Evolutionary conservation across 2,888 invertebrate species (phyloP).

Genomic region (Epinotia brunnichana): DNA sequence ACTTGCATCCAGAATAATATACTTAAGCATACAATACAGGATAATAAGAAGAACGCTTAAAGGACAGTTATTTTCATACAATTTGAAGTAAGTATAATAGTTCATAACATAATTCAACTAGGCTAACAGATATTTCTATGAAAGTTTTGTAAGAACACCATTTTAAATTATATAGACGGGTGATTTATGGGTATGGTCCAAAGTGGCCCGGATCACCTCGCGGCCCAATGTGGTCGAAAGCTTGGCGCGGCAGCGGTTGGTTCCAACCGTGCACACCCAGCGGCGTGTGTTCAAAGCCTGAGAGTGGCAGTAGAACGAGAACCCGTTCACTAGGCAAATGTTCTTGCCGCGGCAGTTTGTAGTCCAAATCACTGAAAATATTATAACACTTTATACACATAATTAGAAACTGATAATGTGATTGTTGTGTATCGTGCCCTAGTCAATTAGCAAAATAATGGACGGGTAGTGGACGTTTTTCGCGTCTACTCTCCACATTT

Average conservation of each 20-base stretch:
- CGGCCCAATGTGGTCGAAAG: background rate
- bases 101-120: background rate
- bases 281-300: background rate
- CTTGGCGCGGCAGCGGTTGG: constrained; percentile 2
- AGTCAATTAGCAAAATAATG: too few species aligned
- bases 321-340: constrained; percentile 39
- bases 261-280: constrained; percentile 19
- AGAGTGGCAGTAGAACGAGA: constrained; percentile 36
- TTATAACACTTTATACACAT: too few species aligned
- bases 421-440: too few species aligned
- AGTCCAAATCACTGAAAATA: constrained; percentile 21
- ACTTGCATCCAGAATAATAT: too few species aligned
- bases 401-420: too few species aligned
- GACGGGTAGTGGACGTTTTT: too few species aligned
- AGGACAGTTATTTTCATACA: too few species aligned
- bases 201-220: constrained; percentile 9
- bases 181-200: constrained; percentile 40
- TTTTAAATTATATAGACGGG: constrained; percentile 38
- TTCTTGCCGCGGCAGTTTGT: constrained; percentile 4
- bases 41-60: too few species aligned
- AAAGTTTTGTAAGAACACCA: constrained; percentile 22
- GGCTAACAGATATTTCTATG: background rate
- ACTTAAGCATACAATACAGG: too few species aligned
- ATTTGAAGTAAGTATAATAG: too few species aligned
- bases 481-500: too few species aligned